Conservation (phyloP, 2,113 vertebrate genomes). For the Maccullochella peelii region DNA sequence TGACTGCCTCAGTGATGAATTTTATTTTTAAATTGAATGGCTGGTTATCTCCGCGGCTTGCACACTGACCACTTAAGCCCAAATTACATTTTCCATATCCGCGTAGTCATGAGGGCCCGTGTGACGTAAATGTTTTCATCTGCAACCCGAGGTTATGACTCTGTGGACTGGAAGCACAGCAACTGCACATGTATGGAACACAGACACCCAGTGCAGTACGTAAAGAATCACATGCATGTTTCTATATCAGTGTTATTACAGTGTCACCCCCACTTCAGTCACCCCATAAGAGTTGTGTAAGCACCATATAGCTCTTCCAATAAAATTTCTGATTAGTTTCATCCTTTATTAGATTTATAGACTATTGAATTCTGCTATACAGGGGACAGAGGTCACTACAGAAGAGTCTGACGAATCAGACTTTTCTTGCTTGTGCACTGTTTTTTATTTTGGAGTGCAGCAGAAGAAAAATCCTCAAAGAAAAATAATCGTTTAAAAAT, state of each 20-base stretch:
- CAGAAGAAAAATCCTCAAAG: not conserved
- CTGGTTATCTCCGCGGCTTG: not conserved
- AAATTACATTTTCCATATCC: conserved; percentile 21
- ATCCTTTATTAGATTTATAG: not conserved
- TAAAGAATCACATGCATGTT: not conserved
- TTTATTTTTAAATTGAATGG: conserved; percentile 14
- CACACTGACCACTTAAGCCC: conserved; percentile 20
- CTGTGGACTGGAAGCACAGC: not conserved
- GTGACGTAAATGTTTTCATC: not conserved
- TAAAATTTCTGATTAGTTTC: not conserved
- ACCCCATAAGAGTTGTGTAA: not conserved
- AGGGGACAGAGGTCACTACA: not conserved
- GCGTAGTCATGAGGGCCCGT: not conserved
- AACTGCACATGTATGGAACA: not conserved
- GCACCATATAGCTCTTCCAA: not conserved
- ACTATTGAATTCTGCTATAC: not conserved
- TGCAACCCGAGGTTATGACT: not conserved
- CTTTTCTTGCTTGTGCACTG: not conserved
- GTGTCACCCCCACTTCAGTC: not conserved
- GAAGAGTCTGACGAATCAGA: not conserved
- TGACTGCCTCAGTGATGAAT: not conserved
- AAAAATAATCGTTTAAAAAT: not conserved
- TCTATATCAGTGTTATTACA: not conserved
- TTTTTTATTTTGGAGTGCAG: not conserved
- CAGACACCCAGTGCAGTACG: not conserved